Percentiles rank a stretch among this genome's conserved stretches.
Conservation (phyloP, 1,140 invertebrate genomes). For the Neoseiulus cucumeris region DNA sequence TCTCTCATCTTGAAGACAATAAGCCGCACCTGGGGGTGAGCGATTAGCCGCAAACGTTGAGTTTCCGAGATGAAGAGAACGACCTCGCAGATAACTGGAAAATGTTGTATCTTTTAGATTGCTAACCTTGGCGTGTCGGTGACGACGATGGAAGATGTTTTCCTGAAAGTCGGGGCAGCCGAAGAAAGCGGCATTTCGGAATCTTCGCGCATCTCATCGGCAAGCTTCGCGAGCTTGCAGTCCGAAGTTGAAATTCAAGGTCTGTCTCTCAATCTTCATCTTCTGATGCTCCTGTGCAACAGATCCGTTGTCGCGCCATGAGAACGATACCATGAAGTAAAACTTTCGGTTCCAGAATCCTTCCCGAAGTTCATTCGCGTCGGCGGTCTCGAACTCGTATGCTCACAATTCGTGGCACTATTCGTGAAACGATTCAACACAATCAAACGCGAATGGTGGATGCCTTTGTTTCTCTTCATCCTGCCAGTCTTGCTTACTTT, state of each 20-base stretch:
- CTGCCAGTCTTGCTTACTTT: conserved; percentile 16
- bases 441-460: conserved; percentile 16
- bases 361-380: background rate
- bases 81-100: background rate
- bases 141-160: conserved; percentile 35
- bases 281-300: no score
- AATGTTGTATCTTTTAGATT: conserved; percentile 20
- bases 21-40: conserved; percentile 29
- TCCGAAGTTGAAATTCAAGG: background rate
- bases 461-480: conserved; percentile 17
- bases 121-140: background rate
- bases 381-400: background rate
- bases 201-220: background rate
- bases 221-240: background rate
- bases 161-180: conserved; percentile 22
- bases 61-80: background rate
- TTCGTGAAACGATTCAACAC: conserved; percentile 20
- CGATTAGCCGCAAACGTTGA: no score
- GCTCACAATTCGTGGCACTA: conserved; percentile 15
- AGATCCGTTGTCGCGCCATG: no score
- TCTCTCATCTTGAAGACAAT: background rate
- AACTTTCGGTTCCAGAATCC: background rate
- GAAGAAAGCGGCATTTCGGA: background rate
- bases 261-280: no score
- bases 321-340: no score